Percentiles rank a stretch among this genome's conserved stretches.
Evolutionary conservation across 2,113 vertebrate genomes (phyloP).

Genomic region (Mesocricetus auratus): DNA sequence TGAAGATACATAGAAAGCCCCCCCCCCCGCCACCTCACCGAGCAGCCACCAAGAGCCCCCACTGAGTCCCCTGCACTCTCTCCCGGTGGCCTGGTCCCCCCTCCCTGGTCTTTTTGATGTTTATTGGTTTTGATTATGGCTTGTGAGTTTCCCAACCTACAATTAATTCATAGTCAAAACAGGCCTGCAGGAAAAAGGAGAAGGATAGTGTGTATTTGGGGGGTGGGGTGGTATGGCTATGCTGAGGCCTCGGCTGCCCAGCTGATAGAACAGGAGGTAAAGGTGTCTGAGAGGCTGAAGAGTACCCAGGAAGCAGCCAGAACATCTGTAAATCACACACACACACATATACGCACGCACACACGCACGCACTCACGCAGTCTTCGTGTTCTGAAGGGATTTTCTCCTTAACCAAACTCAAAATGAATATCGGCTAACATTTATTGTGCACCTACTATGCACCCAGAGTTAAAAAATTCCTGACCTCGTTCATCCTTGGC

Average conservation of each 20-base stretch:
- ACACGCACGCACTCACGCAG: not conserved
- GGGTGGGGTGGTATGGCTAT: not conserved
- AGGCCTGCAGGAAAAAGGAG: slow-evolving; percentile 41
- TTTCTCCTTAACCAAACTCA: slow-evolving; percentile 61
- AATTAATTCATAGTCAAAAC: slow-evolving; percentile 80
- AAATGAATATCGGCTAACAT: not conserved
- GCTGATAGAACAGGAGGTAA: not conserved
- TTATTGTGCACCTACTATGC: fast-evolving
- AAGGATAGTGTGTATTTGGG: not conserved
- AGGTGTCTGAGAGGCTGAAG: not conserved
- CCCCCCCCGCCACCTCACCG: not conserved
- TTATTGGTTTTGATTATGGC: slow-evolving; percentile 81
- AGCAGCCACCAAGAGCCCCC: slow-evolving; percentile 17
- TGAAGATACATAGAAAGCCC: slow-evolving; percentile 46
- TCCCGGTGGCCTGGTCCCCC: slow-evolving; percentile 65
- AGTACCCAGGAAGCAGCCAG: slow-evolving; percentile 27
- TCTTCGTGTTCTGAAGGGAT: slow-evolving; percentile 70
- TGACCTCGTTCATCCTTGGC: fast-evolving
- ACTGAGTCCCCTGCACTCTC: not conserved
- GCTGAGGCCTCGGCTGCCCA: not conserved
- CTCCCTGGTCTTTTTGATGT: slow-evolving; percentile 77
- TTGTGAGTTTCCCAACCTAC: slow-evolving; percentile 78
- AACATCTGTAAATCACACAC: not conserved
- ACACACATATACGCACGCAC: not conserved
- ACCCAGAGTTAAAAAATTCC: not conserved